Conservation (phyloP, 2,113 vertebrate genomes). For the Apus apus region DNA sequence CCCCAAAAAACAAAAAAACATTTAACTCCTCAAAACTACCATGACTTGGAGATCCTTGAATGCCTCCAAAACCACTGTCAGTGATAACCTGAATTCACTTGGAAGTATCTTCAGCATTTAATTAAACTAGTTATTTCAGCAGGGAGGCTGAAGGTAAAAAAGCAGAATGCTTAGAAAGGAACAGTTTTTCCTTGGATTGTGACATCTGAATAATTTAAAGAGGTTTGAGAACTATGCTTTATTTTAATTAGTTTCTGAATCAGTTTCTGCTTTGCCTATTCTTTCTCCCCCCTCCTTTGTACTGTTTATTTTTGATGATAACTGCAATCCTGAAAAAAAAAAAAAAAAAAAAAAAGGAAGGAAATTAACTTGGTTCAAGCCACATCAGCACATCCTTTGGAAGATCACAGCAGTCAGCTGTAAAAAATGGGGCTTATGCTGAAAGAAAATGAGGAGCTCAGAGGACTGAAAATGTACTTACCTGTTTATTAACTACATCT, state of each 20-base stretch:
- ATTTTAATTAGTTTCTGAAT: conserved; percentile 76
- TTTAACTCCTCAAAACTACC: not conserved
- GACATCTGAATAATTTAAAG: conserved; percentile 70
- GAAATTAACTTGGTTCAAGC: conserved; percentile 75
- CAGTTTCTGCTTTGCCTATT: conserved; percentile 53
- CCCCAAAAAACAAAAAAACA: not conserved
- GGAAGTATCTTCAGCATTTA: conserved; percentile 51
- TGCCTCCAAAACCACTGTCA: conserved; percentile 9
- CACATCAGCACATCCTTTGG: conserved; percentile 74
- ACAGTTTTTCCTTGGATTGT: conserved; percentile 27
- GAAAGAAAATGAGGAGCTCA: conserved; percentile 66
- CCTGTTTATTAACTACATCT: conserved; percentile 64
- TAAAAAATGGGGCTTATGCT: conserved; percentile 68
- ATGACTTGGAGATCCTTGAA: not conserved
- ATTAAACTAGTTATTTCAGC: conserved; percentile 66
- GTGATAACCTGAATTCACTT: conserved; percentile 34
- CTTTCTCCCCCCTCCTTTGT: conserved; percentile 7
- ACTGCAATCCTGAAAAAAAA: conserved; percentile 55
- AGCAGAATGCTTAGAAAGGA: conserved; percentile 43
- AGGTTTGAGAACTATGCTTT: conserved; percentile 63
- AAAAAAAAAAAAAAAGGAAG: conserved; percentile 30
- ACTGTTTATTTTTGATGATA: conserved; percentile 69
- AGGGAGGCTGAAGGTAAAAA: conserved; percentile 29
- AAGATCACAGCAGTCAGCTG: conserved; percentile 73
- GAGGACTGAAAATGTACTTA: conserved; percentile 63